phyloP scores from a whole-genome alignment of 2,797 vertebrate genomes.

The Ibycter americanus region DNA sequence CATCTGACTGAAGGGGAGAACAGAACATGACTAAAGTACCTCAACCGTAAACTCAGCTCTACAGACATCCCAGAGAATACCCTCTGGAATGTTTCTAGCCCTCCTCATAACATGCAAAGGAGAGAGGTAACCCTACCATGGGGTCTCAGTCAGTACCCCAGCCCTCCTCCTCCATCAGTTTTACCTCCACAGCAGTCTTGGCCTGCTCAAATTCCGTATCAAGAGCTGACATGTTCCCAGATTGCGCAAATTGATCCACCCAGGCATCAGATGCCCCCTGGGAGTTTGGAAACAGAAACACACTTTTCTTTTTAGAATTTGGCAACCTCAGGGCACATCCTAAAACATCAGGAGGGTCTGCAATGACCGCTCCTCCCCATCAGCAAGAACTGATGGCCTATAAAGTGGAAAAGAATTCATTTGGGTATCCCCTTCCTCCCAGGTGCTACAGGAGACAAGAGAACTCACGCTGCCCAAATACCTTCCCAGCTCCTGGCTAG shows the following conservation, averaged over 20 bases:
- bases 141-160: not conserved
- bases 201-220: constrained; percentile 94
- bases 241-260: constrained; percentile 91
- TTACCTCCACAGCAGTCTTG: constrained; percentile 97
- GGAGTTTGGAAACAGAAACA: constrained; percentile 59
- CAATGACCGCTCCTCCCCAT: not conserved
- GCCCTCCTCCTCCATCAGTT: not conserved
- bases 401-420: not conserved
- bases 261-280: constrained; percentile 92
- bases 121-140: not conserved
- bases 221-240: constrained; percentile 71
- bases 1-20: constrained; percentile 85
- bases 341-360: not conserved
- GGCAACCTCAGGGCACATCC: not conserved
- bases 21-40: not conserved
- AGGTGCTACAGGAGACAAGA: not conserved
- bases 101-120: constrained; percentile 28
- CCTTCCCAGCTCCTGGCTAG: not conserved
- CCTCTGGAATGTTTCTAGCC: not conserved
- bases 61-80: not conserved
- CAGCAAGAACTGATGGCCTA: not conserved
- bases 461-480: not conserved
- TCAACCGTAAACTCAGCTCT: not conserved
- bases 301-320: constrained; percentile 31
- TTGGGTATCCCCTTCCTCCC: not conserved